These are phyloP conservation scores for Lomographa bimaculata DNA, from an alignment of 2,888 invertebrate species.

Conservation along the genomic window DNA sequence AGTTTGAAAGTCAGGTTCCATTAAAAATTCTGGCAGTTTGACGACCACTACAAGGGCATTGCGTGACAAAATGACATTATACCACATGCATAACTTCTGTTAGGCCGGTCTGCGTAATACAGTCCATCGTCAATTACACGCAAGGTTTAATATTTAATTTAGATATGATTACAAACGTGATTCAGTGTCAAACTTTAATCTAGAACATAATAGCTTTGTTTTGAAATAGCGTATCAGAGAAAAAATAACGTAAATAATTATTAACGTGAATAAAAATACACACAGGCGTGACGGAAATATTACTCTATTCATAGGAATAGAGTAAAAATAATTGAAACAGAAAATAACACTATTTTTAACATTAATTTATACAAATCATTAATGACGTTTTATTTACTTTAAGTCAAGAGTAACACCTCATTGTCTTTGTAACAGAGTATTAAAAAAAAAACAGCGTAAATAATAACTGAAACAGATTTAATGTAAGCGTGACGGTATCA, in stretches of 20 bases:
- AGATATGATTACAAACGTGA: slow-evolving; percentile 8
- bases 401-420: too few species aligned
- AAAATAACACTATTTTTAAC: too few species aligned
- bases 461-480: neutral
- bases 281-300: neutral
- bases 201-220: neutral
- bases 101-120: slow-evolving; percentile 50
- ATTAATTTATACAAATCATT: too few species aligned
- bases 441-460: too few species aligned
- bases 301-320: too few species aligned
- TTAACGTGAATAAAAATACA: neutral
- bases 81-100: slow-evolving; percentile 43
- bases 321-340: too few species aligned
- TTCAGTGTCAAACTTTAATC: neutral
- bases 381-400: too few species aligned
- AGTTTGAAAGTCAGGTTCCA: slow-evolving; percentile 11
- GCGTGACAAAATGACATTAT: slow-evolving; percentile 57
- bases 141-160: slow-evolving; percentile 33
- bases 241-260: neutral
- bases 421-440: too few species aligned
- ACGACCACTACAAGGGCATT: slow-evolving; percentile 42
- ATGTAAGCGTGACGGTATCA: neutral
- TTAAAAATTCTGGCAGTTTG: slow-evolving; percentile 19
- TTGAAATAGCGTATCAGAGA: too few species aligned
- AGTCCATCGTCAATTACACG: slow-evolving; percentile 40